A percentile compares a stretch with the other conserved stretches of the same genome.
These are phyloP conservation scores for Prosapia bicincta DNA, from an alignment of 2,888 invertebrate species.

Conservation along the genomic window DNA sequence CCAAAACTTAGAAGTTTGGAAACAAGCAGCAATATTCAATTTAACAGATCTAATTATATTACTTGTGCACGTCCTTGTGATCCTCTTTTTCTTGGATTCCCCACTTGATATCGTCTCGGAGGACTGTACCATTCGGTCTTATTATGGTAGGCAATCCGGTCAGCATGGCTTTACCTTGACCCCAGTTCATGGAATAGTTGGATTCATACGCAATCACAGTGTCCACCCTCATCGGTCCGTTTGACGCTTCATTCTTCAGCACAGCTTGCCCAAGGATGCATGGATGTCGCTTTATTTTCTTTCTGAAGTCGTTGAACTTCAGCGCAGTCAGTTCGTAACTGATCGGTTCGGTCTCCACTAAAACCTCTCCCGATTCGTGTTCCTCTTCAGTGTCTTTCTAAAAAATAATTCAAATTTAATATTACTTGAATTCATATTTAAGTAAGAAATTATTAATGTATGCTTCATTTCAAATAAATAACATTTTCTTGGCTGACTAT, in stretches of 20 bases:
- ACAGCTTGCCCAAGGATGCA: conserved; percentile 51
- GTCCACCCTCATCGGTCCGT: conserved; percentile 55
- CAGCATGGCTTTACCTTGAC: conserved; percentile 68
- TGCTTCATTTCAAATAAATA: too few species aligned
- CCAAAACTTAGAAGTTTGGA: too few species aligned
- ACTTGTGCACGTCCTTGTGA: conserved; percentile 53
- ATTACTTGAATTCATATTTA: too few species aligned
- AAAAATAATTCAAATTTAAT: background rate
- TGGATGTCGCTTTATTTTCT: conserved; percentile 52
- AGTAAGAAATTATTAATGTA: too few species aligned
- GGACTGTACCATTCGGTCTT: conserved; percentile 55
- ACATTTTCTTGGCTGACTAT: too few species aligned
- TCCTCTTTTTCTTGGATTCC: conserved; percentile 55
- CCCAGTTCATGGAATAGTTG: conserved; percentile 72
- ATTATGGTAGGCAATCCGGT: conserved; percentile 66
- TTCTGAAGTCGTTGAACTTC: conserved; percentile 55
- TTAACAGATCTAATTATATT: too few species aligned
- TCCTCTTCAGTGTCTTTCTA: conserved; percentile 53
- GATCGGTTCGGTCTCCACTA: conserved; percentile 76
- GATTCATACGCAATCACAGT: conserved; percentile 70
- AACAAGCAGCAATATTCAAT: too few species aligned
- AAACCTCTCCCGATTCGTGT: conserved; percentile 66
- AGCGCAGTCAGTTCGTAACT: conserved; percentile 69
- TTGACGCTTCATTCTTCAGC: conserved; percentile 52
- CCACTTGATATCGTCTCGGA: conserved; percentile 65